Evolutionary conservation across 2,113 vertebrate genomes (phyloP), one percentile per base, ranked within the genome.

Genomic region (Myrmecophaga tridactyla): DNA sequence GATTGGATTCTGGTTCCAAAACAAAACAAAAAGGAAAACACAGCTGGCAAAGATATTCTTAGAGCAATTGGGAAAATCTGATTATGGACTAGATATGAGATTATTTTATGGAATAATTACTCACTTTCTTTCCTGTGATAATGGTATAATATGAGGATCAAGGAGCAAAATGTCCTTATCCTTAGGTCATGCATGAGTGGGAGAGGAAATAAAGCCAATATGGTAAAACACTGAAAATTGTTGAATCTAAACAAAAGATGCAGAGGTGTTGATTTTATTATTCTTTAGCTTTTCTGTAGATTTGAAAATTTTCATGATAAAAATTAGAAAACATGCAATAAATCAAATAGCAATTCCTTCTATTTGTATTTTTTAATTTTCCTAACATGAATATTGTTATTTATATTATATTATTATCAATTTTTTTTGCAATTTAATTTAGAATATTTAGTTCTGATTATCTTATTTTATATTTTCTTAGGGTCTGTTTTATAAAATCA

Each of bases 391-490:
- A 23, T 58, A 48, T 77, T n/a, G n/a, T n/a, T 90, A 69, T 58
- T 82, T 67, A 58, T 58, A 53, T 53, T 58, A 53, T 53, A 67
- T 51, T 77, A 72, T 41, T 51, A 69, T 46, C 18, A 39, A 11
- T 56, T 17, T 87, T 86, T 95, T 43, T 9, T 88, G 17, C 73
- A 53, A 89, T 94, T 86, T 89, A 80, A 51, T 25, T 43, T 73
- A 56, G 14, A 4, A 67, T 53, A 21, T 70, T 86, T 63, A 56
- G 5, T 76, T 77, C 3, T 48, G 73, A 39, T 67, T 48, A 43
- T 83, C 4, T 88, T 70, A 86, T 29, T 81, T 69, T 82, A 86
- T 53, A 20, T 48, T 89, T 90, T 67, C 41, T 72, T 34, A 10
- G 25, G 23, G 3, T 43, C 43, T 80, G 31, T 82, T 89, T 94